Percentiles rank a stretch among this genome's conserved stretches.
These are phyloP conservation scores for Chaetogeoica ovagalla DNA, from an alignment of 2,888 invertebrate genomes.

Conservation along the genomic window DNA sequence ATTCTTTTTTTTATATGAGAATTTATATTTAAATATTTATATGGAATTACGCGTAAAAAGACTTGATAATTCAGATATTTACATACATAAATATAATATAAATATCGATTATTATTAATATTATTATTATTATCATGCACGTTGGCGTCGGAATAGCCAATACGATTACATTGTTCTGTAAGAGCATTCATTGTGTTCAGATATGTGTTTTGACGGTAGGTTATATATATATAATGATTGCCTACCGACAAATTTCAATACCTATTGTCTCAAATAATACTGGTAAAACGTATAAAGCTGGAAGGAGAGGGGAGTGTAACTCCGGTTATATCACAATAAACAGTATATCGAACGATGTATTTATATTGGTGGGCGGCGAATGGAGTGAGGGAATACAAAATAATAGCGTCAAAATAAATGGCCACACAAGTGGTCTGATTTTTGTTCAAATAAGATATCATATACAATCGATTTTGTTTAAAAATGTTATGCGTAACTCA, in stretches of 20 bases:
- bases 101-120: slow-evolving; percentile 19
- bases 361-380: too few relatives aligned
- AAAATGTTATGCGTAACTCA: too few relatives aligned
- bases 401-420: too few relatives aligned
- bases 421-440: too few relatives aligned
- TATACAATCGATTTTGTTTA: too few relatives aligned
- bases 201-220: slow-evolving; percentile 31
- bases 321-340: not conserved
- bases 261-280: slow-evolving; percentile 33
- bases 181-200: slow-evolving; percentile 17
- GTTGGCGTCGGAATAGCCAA: slow-evolving; percentile 27
- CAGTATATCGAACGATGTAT: too few relatives aligned
- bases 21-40: not conserved
- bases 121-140: slow-evolving; percentile 25
- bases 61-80: not conserved
- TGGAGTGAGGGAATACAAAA: too few relatives aligned
- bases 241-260: slow-evolving; percentile 43
- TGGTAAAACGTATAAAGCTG: not conserved
- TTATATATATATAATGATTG: slow-evolving; percentile 32
- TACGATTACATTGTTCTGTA: slow-evolving; percentile 40
- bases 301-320: too few relatives aligned
- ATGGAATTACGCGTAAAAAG: not conserved
- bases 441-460: too few relatives aligned
- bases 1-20: too few relatives aligned
- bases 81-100: not conserved